Conservation (phyloP, 2,113 vertebrate species). For the Trochalopteron elliotii region DNA sequence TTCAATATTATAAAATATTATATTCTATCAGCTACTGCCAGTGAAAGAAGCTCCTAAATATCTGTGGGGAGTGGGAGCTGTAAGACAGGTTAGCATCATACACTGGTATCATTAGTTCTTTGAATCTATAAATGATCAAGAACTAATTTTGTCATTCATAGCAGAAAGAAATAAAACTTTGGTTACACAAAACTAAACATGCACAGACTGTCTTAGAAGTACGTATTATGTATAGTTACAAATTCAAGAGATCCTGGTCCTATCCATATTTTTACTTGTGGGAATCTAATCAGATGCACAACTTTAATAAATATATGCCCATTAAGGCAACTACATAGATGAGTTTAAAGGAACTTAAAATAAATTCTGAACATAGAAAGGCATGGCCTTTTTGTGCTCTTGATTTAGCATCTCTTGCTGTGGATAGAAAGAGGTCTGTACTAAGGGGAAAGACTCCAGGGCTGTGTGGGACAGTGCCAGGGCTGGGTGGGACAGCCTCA, state of each 20-base stretch:
- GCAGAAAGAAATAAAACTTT: not conserved
- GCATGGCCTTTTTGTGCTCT: not conserved
- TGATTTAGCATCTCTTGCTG: not conserved
- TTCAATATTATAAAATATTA: not conserved
- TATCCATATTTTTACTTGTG: not conserved
- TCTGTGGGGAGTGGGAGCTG: not conserved
- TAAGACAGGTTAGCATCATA: not conserved
- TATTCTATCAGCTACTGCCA: not conserved
- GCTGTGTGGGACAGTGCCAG: not conserved
- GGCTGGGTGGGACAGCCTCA: not conserved
- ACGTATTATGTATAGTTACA: not conserved
- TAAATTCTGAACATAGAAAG: not conserved
- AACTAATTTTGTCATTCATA: not conserved
- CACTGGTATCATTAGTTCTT: not conserved
- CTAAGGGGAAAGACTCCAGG: not conserved
- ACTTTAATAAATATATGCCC: not conserved
- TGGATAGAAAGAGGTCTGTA: not conserved
- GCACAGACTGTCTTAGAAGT: not conserved
- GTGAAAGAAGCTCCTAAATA: not conserved
- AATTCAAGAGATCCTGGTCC: not conserved
- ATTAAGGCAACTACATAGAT: not conserved
- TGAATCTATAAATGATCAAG: not conserved
- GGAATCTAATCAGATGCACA: not conserved
- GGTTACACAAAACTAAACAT: not conserved
- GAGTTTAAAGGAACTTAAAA: not conserved